Conservation (phyloP, 2,797 vertebrate genomes). For the Scleropages formosus region DNA sequence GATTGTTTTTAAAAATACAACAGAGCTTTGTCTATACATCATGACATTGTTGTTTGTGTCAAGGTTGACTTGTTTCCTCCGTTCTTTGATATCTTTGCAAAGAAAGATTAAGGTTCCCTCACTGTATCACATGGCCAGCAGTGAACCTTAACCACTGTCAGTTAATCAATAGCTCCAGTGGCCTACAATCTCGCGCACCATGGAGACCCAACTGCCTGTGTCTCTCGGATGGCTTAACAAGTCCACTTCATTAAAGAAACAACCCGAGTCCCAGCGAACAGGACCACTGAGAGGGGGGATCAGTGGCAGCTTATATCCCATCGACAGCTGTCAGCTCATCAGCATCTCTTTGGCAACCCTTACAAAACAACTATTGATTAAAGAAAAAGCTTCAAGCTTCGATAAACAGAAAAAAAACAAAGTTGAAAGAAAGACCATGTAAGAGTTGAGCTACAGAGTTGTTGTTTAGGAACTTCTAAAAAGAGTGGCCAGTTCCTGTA, state of each 20-base stretch:
- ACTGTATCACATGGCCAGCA: constrained; percentile 37
- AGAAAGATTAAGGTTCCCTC: constrained; percentile 30
- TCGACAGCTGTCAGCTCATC: constrained; percentile 64
- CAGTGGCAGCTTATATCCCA: constrained; percentile 57
- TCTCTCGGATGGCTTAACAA: constrained; percentile 54
- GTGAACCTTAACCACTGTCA: constrained; percentile 58
- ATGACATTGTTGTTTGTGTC: constrained; percentile 37
- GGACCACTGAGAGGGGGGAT: constrained; percentile 43
- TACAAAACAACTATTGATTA: constrained; percentile 44
- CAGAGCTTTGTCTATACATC: constrained; percentile 14
- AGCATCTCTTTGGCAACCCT: constrained; percentile 39
- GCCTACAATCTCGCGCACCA: constrained; percentile 45
- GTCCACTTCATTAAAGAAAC: constrained; percentile 63
- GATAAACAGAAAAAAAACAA: constrained; percentile 25
- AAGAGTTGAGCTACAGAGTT: not conserved
- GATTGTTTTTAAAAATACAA: constrained; percentile 24
- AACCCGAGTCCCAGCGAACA: constrained; percentile 41
- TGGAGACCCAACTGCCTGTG: constrained; percentile 45
- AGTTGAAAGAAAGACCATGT: constrained; percentile 28
- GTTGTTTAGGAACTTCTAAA: constrained; percentile 2
- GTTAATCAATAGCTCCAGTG: constrained; percentile 56
- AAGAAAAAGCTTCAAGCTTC: constrained; percentile 32
- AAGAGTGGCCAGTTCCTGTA: constrained; percentile 22
- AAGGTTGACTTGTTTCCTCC: constrained; percentile 30
- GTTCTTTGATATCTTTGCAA: constrained; percentile 14